phyloP scores from a whole-genome alignment of 2,113 vertebrate genomes.

The Vulpes vulpes region DNA sequence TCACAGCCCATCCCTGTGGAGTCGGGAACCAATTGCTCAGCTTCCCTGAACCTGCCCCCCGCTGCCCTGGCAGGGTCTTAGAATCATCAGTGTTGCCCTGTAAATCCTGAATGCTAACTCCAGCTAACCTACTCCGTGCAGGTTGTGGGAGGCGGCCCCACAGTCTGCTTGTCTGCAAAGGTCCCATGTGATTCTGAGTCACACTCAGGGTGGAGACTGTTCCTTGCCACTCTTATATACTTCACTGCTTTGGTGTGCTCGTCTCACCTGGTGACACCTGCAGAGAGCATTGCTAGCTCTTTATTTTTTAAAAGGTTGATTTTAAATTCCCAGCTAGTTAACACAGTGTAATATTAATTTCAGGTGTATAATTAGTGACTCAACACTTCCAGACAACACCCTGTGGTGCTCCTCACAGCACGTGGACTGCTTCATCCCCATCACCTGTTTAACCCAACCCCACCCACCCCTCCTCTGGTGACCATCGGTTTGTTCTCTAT shows the following conservation, averaged over 20 bases:
- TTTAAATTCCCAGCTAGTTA: neutral
- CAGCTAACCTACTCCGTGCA: neutral
- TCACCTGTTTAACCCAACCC: neutral
- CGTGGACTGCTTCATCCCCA: neutral
- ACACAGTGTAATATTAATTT: neutral
- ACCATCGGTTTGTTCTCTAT: neutral
- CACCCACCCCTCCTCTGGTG: neutral
- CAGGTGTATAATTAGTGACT: neutral
- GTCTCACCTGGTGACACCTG: neutral
- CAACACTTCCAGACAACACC: neutral
- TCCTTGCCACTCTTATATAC: neutral
- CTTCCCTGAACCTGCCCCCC: neutral
- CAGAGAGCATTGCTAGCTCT: neutral
- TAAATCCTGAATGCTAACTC: neutral
- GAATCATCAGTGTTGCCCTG: neutral
- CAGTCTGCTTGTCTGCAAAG: neutral
- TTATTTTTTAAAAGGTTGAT: neutral
- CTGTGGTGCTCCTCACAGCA: neutral
- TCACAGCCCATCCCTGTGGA: neutral
- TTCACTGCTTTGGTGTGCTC: neutral
- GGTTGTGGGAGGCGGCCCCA: neutral
- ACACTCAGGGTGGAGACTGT: fast-evolving
- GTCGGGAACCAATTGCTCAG: neutral
- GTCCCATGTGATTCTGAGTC: neutral
- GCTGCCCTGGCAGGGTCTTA: neutral